phyloP scores from a whole-genome alignment of 2,113 vertebrate genomes.

The Petrocephalus microphthalmus region DNA sequence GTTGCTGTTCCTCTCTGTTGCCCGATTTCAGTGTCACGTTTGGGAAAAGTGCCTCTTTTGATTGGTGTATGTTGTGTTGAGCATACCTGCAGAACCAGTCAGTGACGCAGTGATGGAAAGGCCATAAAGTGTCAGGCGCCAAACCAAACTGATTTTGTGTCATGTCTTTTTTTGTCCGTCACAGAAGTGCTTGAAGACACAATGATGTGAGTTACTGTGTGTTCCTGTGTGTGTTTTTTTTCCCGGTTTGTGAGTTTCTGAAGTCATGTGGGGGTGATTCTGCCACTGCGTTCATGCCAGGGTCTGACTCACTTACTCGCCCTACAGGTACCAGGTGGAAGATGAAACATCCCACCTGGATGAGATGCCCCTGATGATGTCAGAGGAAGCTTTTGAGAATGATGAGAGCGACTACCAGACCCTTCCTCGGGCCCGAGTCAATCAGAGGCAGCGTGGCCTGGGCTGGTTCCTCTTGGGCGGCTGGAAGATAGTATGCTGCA shows the following conservation, averaged over 20 bases:
- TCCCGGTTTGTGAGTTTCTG: neutral
- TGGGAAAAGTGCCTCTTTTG: neutral
- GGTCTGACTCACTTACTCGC: neutral
- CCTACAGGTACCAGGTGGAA: constrained; percentile 78
- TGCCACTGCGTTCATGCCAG: neutral
- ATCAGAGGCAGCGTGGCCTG: constrained; percentile 67
- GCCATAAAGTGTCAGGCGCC: neutral
- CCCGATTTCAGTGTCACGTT: neutral
- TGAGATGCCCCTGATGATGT: constrained; percentile 99
- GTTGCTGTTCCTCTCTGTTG: neutral
- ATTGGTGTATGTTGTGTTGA: neutral
- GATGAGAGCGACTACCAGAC: constrained; percentile 95
- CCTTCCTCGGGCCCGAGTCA: constrained; percentile 76
- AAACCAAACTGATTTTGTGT: neutral
- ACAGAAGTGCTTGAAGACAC: neutral
- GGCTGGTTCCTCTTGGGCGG: constrained; percentile 85
- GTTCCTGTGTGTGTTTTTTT: neutral
- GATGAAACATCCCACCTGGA: constrained; percentile 89
- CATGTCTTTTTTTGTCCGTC: neutral
- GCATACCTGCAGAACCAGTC: neutral
- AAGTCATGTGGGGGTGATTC: neutral
- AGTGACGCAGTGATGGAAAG: neutral
- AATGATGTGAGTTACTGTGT: no score
- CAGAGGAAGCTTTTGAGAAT: constrained; percentile 94
- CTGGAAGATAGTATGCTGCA: constrained; percentile 87